These are phyloP conservation scores for Pipistrellus pygmaeus DNA, from an alignment of 2,797 vertebrate species.

Conservation along the genomic window DNA sequence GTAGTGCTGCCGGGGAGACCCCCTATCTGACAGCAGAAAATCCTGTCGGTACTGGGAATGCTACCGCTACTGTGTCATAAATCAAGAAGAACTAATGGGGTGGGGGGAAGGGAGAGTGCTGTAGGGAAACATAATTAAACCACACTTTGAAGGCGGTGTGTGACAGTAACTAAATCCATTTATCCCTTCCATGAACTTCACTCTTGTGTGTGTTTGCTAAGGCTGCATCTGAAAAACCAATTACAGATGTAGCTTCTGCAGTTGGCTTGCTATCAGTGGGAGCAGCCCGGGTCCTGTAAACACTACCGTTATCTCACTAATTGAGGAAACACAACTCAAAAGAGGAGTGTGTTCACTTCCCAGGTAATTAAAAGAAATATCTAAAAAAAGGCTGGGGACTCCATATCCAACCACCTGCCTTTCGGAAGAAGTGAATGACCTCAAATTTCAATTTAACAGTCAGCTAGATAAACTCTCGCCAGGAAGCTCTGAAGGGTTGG, in stretches of 20 bases:
- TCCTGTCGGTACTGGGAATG: constrained; percentile 28
- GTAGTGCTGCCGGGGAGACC: background rate
- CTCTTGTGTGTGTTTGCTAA: constrained; percentile 19
- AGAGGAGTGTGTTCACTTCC: constrained; percentile 71
- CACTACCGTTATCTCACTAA: constrained; percentile 75
- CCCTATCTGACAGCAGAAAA: constrained; percentile 57
- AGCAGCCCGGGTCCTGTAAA: constrained; percentile 66
- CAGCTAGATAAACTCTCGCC: constrained; percentile 21
- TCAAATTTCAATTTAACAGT: background rate
- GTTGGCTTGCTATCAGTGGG: constrained; percentile 63
- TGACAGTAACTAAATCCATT: constrained; percentile 75
- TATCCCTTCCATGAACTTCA: constrained; percentile 63
- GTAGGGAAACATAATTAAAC: constrained; percentile 71
- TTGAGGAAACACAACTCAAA: constrained; percentile 77
- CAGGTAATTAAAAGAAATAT: constrained; percentile 71
- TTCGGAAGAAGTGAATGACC: constrained; percentile 67
- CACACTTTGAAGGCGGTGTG: constrained; percentile 54
- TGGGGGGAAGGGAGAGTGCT: background rate
- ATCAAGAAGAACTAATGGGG: constrained; percentile 35
- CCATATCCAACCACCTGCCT: background rate
- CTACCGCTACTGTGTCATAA: constrained; percentile 48
- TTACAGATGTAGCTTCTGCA: constrained; percentile 63
- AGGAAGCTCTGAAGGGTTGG: background rate
- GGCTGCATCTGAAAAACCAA: constrained; percentile 75
- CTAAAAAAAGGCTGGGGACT: constrained; percentile 73